Evolutionary conservation across 2,113 vertebrate species (phyloP).

Genomic region (Podarcis muralis): DNA sequence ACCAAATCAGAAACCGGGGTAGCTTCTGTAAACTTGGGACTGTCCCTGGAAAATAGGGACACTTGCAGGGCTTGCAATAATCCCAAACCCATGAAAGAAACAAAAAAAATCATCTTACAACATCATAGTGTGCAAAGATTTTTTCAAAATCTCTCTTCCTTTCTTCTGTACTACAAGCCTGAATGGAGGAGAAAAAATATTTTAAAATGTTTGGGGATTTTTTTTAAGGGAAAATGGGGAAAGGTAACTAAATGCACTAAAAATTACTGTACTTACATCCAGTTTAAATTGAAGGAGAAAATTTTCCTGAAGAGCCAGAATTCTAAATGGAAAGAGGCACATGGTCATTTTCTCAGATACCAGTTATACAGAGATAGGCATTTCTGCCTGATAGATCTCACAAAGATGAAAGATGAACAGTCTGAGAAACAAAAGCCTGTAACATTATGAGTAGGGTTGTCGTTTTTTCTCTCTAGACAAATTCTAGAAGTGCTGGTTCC

Average conservation of each 20-base stretch:
- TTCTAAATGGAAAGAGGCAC: conserved; percentile 75
- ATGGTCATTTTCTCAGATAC: not conserved
- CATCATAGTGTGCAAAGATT: conserved; percentile 94
- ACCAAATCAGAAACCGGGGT: no score
- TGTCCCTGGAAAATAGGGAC: no score
- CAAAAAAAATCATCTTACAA: conserved; percentile 81
- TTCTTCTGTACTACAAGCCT: conserved; percentile 88
- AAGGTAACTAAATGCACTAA: not conserved
- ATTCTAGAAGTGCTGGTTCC: not conserved
- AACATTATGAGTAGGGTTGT: not conserved
- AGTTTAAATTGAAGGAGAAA: conserved; percentile 95
- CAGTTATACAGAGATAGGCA: not conserved
- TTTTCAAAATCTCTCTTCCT: conserved; percentile 94
- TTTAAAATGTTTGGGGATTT: not conserved
- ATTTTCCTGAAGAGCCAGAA: conserved; percentile 93
- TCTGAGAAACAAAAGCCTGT: conserved; percentile 1
- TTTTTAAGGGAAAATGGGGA: not conserved
- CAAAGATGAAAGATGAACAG: not conserved
- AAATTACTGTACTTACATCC: conserved; percentile 84
- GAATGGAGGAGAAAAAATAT: not conserved
- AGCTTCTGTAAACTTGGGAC: no score
- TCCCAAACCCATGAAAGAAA: fast-evolving
- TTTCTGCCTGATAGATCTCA: conserved; percentile 7
- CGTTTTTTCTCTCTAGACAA: not conserved
- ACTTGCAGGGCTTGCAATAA: not conserved